Conservation (phyloP, 1,140 invertebrate genomes). For the Trissolcus basalis region DNA sequence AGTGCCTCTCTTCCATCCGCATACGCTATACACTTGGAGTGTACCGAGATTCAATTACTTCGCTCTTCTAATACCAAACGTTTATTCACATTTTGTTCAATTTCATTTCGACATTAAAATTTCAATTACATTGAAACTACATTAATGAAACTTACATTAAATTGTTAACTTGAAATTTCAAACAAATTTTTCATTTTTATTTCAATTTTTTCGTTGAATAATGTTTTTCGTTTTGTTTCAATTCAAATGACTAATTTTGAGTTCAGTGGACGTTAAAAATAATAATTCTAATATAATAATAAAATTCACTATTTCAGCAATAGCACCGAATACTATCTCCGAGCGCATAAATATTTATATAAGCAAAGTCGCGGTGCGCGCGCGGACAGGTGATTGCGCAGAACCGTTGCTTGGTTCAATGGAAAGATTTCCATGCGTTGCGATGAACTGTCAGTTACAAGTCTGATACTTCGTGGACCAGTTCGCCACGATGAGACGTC, state of each 20-base stretch:
- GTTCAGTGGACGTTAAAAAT: not conserved
- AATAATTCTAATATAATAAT: not conserved
- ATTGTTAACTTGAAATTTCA: no score
- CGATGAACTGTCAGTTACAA: conserved; percentile 61
- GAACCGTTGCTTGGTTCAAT: conserved; percentile 48
- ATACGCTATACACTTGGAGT: no score
- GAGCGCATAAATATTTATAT: conserved; percentile 45
- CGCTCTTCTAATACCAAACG: not conserved
- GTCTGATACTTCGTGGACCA: conserved; percentile 61
- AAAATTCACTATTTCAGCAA: conserved; percentile 22
- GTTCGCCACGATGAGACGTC: conserved; percentile 43
- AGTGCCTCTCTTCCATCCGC: no score
- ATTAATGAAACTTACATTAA: no score
- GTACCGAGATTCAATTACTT: no score
- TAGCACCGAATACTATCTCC: conserved; percentile 15
- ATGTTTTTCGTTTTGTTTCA: no score
- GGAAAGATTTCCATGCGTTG: conserved; percentile 55
- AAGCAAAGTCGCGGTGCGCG: conserved; percentile 39
- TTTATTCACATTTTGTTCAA: no score
- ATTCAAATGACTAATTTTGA: no score
- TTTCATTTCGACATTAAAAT: no score
- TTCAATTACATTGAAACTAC: no score
- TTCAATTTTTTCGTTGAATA: no score
- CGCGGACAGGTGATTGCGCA: conserved; percentile 60
- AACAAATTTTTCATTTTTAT: no score